phyloP scores from a whole-genome alignment of 2,888 invertebrate genomes.

The Drosophila peninsularis region DNA sequence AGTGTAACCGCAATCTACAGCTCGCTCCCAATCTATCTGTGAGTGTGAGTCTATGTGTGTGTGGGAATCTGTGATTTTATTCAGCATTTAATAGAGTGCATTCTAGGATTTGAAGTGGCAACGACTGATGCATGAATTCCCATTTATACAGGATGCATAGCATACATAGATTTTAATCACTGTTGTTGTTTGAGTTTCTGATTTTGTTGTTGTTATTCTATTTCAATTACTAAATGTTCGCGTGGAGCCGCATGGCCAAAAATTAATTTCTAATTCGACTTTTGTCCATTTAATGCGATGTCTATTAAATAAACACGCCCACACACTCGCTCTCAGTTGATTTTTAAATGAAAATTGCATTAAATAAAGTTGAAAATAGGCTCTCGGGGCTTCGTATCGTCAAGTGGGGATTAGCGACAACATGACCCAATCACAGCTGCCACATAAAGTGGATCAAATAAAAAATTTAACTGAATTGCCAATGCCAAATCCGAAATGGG shows the following conservation, averaged over 20 bases:
- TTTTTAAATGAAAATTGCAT: slow-evolving; percentile 55
- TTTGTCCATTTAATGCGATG: slow-evolving; percentile 55
- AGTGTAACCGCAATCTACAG: slow-evolving; percentile 66
- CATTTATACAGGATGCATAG: slow-evolving; percentile 20
- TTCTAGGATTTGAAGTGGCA: slow-evolving; percentile 49
- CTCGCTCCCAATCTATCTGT: slow-evolving; percentile 9
- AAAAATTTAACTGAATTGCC: slow-evolving; percentile 12
- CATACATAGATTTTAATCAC: slow-evolving; percentile 45
- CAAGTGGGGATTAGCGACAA: slow-evolving; percentile 63
- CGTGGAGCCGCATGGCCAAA: slow-evolving; percentile 57
- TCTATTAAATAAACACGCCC: slow-evolving; percentile 61
- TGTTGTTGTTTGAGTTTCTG: slow-evolving; percentile 1
- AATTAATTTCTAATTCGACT: slow-evolving; percentile 68
- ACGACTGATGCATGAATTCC: slow-evolving; percentile 48
- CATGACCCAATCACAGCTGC: slow-evolving; percentile 59
- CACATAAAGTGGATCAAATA: slow-evolving; percentile 29
- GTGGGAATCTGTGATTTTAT: slow-evolving; percentile 51
- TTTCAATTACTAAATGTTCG: slow-evolving; percentile 45
- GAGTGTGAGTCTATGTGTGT: slow-evolving; percentile 9
- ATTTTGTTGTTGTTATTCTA: background rate
- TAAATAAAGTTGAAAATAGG: slow-evolving; percentile 71
- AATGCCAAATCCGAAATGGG: background rate
- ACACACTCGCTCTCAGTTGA: slow-evolving; percentile 2
- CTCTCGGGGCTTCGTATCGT: slow-evolving; percentile 36
- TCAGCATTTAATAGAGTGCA: slow-evolving; percentile 71